phyloP scores from a whole-genome alignment of 2,797 vertebrate genomes.

The Chrysocyon brachyurus region DNA sequence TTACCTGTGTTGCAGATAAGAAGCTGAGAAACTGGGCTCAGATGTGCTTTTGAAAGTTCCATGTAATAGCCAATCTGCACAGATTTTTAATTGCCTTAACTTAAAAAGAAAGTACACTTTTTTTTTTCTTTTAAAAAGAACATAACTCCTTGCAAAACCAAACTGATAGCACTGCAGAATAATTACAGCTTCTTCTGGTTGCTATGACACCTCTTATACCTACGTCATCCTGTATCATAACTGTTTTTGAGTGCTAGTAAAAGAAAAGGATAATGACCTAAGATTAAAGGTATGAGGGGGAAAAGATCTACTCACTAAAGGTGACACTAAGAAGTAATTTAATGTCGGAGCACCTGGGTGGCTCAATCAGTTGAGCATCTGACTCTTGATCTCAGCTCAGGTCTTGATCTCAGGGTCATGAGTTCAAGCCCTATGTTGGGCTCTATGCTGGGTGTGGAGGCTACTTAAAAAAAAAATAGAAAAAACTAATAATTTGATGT shows the following conservation, averaged over 20 bases:
- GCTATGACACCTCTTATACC: neutral
- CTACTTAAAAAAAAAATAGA: neutral
- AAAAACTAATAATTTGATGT: constrained; percentile 43
- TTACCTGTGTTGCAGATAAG: neutral
- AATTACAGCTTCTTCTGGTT: constrained; percentile 66
- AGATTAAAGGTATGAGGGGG: constrained; percentile 17
- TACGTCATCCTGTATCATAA: constrained; percentile 39
- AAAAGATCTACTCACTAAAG: neutral
- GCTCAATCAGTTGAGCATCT: neutral
- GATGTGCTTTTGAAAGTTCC: constrained; percentile 34
- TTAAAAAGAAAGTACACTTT: constrained; percentile 50
- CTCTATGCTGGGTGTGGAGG: neutral
- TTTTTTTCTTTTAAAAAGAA: neutral
- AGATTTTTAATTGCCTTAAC: constrained; percentile 53
- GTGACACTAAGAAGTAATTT: constrained; percentile 55
- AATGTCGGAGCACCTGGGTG: neutral
- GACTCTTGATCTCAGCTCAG: neutral
- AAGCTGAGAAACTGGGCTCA: constrained; percentile 8
- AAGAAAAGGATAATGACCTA: constrained; percentile 21
- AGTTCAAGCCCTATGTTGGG: neutral
- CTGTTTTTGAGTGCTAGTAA: constrained; percentile 9
- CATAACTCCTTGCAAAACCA: constrained; percentile 6
- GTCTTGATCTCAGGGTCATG: neutral
- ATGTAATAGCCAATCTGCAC: neutral
- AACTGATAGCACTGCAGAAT: constrained; percentile 53